A percentile compares a stretch with the other conserved stretches of the same genome.
phyloP scores from a whole-genome alignment of 2,888 invertebrate species.

The Eilema sororculum region DNA sequence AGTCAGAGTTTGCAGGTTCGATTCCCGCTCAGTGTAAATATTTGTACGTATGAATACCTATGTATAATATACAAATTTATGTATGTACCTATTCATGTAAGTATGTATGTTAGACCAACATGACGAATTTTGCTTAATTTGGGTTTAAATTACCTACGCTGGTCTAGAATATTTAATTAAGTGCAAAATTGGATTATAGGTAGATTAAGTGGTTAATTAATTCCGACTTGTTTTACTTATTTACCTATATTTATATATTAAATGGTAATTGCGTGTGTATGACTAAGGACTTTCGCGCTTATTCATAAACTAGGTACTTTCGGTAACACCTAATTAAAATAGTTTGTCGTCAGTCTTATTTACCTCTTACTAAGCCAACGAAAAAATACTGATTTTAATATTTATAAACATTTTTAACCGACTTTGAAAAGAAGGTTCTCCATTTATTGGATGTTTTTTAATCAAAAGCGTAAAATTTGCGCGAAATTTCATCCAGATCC shows the following conservation, averaged over 20 bases:
- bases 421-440: too few species aligned
- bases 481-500: background rate
- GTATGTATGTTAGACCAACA: too few species aligned
- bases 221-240: background rate
- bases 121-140: background rate
- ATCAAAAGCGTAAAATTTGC: background rate
- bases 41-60: too few species aligned
- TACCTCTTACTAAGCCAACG: background rate
- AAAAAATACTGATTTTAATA: background rate
- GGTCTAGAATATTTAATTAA: too few species aligned
- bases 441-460: too few species aligned
- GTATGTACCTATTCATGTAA: too few species aligned
- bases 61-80: too few species aligned
- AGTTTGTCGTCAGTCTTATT: background rate
- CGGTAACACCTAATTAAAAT: background rate
- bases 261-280: background rate
- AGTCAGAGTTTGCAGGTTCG: background rate
- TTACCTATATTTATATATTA: background rate
- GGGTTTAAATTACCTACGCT: background rate
- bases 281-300: conserved; percentile 12
- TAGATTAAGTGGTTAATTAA: background rate
- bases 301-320: background rate
- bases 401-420: background rate
- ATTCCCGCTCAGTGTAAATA: background rate
- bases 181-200: background rate